phyloP scores from a whole-genome alignment of 2,888 invertebrate genomes.

The Chaetoderma sp. region DNA sequence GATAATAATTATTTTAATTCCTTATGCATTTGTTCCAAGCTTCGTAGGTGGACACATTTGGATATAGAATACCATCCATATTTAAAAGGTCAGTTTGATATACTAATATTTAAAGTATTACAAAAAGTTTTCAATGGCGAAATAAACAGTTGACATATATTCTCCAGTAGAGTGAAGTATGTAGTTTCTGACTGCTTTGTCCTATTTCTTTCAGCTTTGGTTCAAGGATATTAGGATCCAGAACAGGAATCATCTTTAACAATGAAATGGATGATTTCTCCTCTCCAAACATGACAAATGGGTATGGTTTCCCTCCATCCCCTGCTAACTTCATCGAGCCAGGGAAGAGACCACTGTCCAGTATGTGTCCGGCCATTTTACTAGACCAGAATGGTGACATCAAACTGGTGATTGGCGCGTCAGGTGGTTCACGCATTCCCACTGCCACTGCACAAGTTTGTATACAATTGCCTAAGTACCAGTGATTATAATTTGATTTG shows the following conservation, averaged over 20 bases:
- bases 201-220: conserved; percentile 89
- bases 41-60: no score
- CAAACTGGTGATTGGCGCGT: conserved; percentile 82
- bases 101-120: no score
- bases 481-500: no score
- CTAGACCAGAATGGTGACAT: conserved; percentile 78
- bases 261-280: conserved; percentile 94
- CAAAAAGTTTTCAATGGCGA: no score
- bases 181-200: no score
- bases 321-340: conserved; percentile 86
- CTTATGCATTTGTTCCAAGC: no score
- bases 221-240: conserved; percentile 72
- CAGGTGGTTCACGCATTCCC: conserved; percentile 92
- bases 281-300: conserved; percentile 72
- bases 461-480: no score
- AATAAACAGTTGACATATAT: no score
- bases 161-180: no score
- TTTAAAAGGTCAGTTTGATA: no score
- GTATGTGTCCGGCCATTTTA: conserved; percentile 89
- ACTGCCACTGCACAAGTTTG: conserved; percentile 76
- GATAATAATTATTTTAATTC: no score
- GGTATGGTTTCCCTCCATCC: conserved; percentile 75
- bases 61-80: no score
- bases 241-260: conserved; percentile 87
- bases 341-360: conserved; percentile 87